A percentile compares a stretch with the other conserved stretches of the same genome.
These are phyloP conservation scores for Leptothorax acervorum DNA, from an alignment of 2,888 invertebrate species.

Conservation along the genomic window DNA sequence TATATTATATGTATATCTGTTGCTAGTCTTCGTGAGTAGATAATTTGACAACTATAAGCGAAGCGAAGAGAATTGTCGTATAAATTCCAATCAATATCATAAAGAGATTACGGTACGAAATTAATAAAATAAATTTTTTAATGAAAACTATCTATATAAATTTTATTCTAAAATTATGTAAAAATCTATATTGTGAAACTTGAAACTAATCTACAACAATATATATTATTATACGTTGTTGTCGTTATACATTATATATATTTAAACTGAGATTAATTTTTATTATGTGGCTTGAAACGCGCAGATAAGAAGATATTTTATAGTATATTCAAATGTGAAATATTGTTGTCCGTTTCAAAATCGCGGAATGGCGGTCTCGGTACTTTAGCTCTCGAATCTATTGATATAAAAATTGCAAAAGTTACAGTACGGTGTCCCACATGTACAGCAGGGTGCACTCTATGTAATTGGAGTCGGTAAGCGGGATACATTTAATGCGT, in stretches of 20 bases:
- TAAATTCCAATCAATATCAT: not conserved
- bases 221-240: too few relatives aligned
- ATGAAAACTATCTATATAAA: not conserved
- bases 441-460: constrained; percentile 63
- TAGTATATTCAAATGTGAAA: not conserved
- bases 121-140: constrained; percentile 7
- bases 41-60: not conserved
- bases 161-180: constrained; percentile 3
- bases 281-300: not conserved
- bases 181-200: not conserved
- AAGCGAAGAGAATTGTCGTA: not conserved
- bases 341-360: not conserved
- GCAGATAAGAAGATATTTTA: not conserved
- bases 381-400: not conserved
- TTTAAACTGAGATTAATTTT: not conserved
- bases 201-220: not conserved
- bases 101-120: not conserved
- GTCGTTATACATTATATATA: not conserved
- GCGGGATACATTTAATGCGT: constrained; percentile 74
- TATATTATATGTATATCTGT: not conserved
- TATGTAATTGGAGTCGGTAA: constrained; percentile 75
- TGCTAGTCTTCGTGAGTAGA: not conserved
- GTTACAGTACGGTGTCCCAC: constrained; percentile 13
- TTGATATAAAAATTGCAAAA: constrained; percentile 47
- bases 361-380: not conserved